Evolutionary conservation across 92 coral and sea anemone genomes (phyloP), one percentile per base, ranked within the genome.

Genomic region (Umimayanthus kanabou): DNA sequence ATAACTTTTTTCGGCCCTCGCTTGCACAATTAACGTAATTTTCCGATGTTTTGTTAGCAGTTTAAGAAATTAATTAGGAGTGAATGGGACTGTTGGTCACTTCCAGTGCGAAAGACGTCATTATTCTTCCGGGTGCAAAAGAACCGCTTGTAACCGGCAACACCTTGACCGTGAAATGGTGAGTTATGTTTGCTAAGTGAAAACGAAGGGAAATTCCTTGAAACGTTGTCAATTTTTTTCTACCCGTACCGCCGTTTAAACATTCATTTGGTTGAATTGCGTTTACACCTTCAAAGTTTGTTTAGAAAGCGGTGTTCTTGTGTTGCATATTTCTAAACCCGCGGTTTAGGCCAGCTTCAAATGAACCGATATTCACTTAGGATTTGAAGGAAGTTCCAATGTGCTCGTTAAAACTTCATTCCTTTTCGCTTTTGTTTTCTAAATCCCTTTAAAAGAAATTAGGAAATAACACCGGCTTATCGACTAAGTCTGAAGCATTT

Each of bases 31-130:
- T 67, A 39, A 65, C 78, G 76, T 47, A 69, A 83, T 70, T 69
- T 83, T 83, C 87, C 87, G 78, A 83, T 83, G 87, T 83, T 83
- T 83, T 83, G 87, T 83, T 83, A 65, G 78, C 65, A 69, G 43
- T 83, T 82, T 70, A 71, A 74, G 79, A 74, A 83, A 83, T 70
- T 83, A 83, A 83, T 83, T 83, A 83, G 77, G 30, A 69, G 18
- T 45, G 78, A 83, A 83, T 78, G 82, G 49, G 66, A 50, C 49
- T 53, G n/a, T 22, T 37, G 8, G 30, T 29, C 87, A 39, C 65
- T 65, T 53, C 30, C 61, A 50, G 75, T 42, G 61, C 66, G 73
- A 69, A 70, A 49, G 39, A 71, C 87, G 87, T 83, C 87, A 83
- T 16, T n/a, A 28, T 71, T 83, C 78, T 83, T 83, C 87, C 87